These are phyloP conservation scores for Drosophila dunni DNA, from an alignment of 1,140 invertebrate genomes.

Conservation along the genomic window DNA sequence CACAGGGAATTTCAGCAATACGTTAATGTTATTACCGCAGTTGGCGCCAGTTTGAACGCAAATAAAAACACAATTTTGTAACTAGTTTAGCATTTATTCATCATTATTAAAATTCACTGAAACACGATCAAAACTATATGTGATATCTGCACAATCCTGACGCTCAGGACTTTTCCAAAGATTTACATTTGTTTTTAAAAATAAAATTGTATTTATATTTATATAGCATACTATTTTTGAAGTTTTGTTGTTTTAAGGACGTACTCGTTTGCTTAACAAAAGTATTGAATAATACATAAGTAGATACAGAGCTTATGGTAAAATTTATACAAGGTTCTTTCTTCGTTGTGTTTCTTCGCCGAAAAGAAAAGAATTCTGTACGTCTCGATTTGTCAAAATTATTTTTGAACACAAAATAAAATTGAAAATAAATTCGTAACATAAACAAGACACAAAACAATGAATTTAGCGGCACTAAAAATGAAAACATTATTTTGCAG, in stretches of 20 bases:
- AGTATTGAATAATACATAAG: conserved; percentile 25
- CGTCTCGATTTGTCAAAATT: conserved; percentile 71
- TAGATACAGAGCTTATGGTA: conserved; percentile 42
- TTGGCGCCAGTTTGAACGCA: not conserved
- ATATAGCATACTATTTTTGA: conserved; percentile 1
- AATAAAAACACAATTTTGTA: conserved; percentile 20
- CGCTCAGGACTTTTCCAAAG: conserved; percentile 55
- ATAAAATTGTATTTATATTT: conserved; percentile 51
- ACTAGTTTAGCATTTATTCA: conserved; percentile 64
- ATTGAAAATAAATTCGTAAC: conserved; percentile 68
- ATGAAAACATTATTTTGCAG: conserved; percentile 70
- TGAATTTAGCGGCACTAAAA: conserved; percentile 74
- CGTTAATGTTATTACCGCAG: too few relatives aligned
- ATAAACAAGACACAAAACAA: conserved; percentile 61
- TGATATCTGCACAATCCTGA: conserved; percentile 39
- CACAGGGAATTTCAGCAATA: too few relatives aligned
- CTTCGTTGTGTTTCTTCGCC: conserved; percentile 19
- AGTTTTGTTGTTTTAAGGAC: conserved; percentile 29
- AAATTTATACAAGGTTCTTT: conserved; percentile 54
- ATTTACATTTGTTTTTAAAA: conserved; percentile 51
- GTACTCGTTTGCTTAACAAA: conserved; percentile 56
- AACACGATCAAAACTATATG: conserved; percentile 58
- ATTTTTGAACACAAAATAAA: conserved; percentile 69
- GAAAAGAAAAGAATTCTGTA: conserved; percentile 17
- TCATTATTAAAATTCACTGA: conserved; percentile 65